Percentiles rank a stretch among this genome's conserved stretches.
These are phyloP conservation scores for Tiphia femorata DNA, from an alignment of 2,888 invertebrate species.

Conservation along the genomic window DNA sequence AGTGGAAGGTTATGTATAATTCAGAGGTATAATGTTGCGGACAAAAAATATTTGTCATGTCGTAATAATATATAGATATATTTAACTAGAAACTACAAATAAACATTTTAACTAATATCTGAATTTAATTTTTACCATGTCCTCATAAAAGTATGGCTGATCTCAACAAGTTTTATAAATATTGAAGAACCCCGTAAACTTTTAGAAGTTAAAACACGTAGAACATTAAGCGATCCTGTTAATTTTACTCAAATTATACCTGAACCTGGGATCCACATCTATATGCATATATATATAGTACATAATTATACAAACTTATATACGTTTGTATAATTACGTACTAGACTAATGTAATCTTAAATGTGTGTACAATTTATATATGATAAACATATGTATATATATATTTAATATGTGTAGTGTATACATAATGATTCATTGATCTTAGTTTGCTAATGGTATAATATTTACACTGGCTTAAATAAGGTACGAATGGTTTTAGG, in stretches of 20 bases:
- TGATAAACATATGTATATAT: slow-evolving; percentile 48
- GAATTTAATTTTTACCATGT: slow-evolving; percentile 1
- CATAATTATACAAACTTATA: slow-evolving; percentile 41
- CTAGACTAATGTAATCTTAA: slow-evolving; percentile 57
- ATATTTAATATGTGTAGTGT: slow-evolving; percentile 40
- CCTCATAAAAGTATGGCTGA: background rate
- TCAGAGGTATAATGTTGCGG: slow-evolving; percentile 42
- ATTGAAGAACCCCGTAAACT: slow-evolving; percentile 59
- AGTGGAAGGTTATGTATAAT: slow-evolving; percentile 37
- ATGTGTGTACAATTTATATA: slow-evolving; percentile 48
- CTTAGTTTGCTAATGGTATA: slow-evolving; percentile 57
- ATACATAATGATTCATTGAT: slow-evolving; percentile 46
- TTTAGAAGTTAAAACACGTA: slow-evolving; percentile 64
- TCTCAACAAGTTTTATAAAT: slow-evolving; percentile 3
- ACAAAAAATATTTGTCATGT: slow-evolving; percentile 34
- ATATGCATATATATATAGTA: background rate
- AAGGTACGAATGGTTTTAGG: slow-evolving; percentile 63
- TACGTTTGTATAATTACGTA: slow-evolving; percentile 46
- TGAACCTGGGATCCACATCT: slow-evolving; percentile 11
- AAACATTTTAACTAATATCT: slow-evolving; percentile 47
- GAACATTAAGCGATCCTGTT: slow-evolving; percentile 50
- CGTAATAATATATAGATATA: slow-evolving; percentile 46
- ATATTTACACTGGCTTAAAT: slow-evolving; percentile 63
- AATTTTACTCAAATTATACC: slow-evolving; percentile 14
- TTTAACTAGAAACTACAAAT: slow-evolving; percentile 45